Conservation (phyloP, 2,113 vertebrate genomes). For the Saccopteryx leptura region DNA sequence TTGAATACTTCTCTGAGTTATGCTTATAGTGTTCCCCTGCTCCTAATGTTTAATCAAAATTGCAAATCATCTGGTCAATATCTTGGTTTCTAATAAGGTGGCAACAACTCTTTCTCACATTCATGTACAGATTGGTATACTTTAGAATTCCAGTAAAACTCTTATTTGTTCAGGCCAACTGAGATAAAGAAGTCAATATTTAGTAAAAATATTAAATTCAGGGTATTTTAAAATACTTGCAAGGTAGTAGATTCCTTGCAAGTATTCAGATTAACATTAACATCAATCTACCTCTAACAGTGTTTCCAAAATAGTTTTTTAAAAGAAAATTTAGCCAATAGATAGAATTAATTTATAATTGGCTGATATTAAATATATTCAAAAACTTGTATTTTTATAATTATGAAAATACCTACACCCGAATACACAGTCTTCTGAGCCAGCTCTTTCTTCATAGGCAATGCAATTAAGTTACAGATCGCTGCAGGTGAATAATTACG, state of each 20-base stretch:
- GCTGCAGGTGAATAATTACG: neutral
- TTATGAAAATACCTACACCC: conserved; percentile 6
- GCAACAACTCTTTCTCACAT: neutral
- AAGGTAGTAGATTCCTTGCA: neutral
- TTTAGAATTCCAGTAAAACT: conserved; percentile 27
- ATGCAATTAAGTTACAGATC: neutral
- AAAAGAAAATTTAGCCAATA: conserved; percentile 17
- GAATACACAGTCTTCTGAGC: neutral
- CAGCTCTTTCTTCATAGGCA: conserved; percentile 1
- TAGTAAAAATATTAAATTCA: neutral
- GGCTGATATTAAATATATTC: neutral
- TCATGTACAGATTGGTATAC: neutral
- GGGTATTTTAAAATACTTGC: conserved; percentile 1
- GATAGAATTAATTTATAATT: conserved; percentile 43
- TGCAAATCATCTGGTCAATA: neutral
- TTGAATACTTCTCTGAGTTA: neutral
- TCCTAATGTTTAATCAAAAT: neutral
- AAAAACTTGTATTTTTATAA: neutral
- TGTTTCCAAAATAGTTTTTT: neutral
- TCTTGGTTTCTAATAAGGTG: neutral
- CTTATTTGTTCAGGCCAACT: neutral
- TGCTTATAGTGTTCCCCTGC: neutral
- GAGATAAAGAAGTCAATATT: conserved; percentile 6
- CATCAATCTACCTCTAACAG: neutral
- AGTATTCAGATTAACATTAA: neutral